Base-by-base conservation (phyloP, 1,140 invertebrate genomes). In the Patella vulgata region DNA sequence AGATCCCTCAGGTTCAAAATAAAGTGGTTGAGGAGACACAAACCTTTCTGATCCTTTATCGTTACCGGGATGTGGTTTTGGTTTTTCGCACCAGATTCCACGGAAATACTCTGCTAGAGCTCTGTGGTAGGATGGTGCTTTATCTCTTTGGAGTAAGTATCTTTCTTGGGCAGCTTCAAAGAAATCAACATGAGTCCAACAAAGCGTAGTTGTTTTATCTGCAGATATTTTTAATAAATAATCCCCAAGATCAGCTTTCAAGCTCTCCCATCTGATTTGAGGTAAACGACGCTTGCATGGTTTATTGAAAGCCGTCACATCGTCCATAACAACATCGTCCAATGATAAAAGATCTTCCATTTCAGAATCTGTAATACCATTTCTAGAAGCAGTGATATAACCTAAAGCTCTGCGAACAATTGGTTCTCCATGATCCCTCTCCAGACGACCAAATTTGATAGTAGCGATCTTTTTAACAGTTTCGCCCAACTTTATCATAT, bases 1-100 rank as follows among this genome's bases (percentile, higher is more conserved):
- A 8, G n/a, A 92, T 2, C 91, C 91, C 27, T 90, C 89, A 78
- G 95, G 96, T 0, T 95, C 91, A 31, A 96, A 69, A 54, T 69
- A 77, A 6, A 80, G 51, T 9, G 62, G 67, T 39, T 82, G 81
- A 11, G 53, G 14, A 0, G 76, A 58, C 9, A 82, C 72, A 46
- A 65, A 70, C 14, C 80, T 52, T 39, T 68, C 65, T 8, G 47
- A 46, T 36, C 78, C 79, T 51, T 62, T 74, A 30, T 81, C 76
- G 54, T 71, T 78, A 19, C 66, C 71, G 9, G 63, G 28, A 57
- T 62, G 73, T 1, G 79, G 79, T 60, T 82, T 82, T 39, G 68
- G 66, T 25, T 69, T 71, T 3, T 46, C 64, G 1, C 63, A 63
- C 79, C 79, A 82, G 6, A 53, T 67, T 39, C 78, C 73, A 23